Evolutionary conservation across 2,797 vertebrate species (phyloP), one percentile per base, ranked within the genome.

Genomic region (Euphonia xanthogaster): DNA sequence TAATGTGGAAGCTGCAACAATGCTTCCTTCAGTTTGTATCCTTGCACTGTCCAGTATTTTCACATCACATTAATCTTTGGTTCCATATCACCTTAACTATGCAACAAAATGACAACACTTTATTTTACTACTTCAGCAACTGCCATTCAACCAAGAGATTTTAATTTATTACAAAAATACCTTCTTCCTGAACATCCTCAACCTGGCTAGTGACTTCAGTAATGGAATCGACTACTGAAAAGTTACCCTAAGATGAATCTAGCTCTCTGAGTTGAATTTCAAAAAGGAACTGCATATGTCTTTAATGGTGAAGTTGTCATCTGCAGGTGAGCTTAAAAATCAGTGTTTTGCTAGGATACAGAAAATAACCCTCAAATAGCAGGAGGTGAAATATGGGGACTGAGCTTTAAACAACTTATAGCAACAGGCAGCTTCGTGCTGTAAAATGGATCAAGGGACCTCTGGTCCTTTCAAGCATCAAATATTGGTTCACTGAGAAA

Each of bases 241-340:
- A 88, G 58, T 68, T 51, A 92, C n/a, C n/a, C 18, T 66, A 74
- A 78, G 62, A 66, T 14, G 68, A 54, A 81, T 71, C 39, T 28
- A 79, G 31, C 27, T 50, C 44, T 66, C 70, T 6, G 30, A 67
- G 33, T 47, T 67, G 51, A 77, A 74, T 92, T 91, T 95, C 89
- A 47, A 42, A 66, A 51, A 93, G 73, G 58, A 87, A 81, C 48
- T 58, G 60, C 15, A 4, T 54, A 53, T 40, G 73, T 51, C 73
- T 93, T 88, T 95, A 92, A 93, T 93, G 66, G 66, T 23, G 35
- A 84, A 73, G 87, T 92, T 95, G 80, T 94, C 71, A 96, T 74
- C 86, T 93, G 66, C 87, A 96, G 91, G 55, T 65, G 65, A 96
- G 85, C 76, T 75, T 91, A 92, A 96, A 97, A 96, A 92, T 77